These are phyloP conservation scores for Leptonema lineaticorne DNA, from an alignment of 1,140 invertebrate species.

Conservation along the genomic window DNA sequence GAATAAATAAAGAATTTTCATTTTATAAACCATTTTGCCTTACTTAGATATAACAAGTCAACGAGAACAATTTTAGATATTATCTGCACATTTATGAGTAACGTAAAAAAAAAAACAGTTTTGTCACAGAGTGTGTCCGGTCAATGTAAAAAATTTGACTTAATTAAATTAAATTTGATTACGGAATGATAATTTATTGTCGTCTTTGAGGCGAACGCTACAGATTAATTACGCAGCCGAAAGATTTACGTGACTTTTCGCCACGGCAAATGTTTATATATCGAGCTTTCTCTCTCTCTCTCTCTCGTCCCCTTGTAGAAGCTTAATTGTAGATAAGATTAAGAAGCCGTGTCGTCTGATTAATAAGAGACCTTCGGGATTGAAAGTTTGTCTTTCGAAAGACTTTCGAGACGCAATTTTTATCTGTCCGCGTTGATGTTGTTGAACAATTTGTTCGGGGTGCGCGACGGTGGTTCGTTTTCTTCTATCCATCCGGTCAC, in stretches of 20 bases:
- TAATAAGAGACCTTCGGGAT: neutral
- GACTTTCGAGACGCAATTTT: neutral
- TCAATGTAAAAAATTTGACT: no score
- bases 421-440: slow-evolving; percentile 6
- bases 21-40: no score
- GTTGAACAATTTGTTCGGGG: slow-evolving; percentile 2
- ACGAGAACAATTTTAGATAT: no score
- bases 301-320: no score
- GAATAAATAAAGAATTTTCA: no score
- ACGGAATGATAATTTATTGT: neutral
- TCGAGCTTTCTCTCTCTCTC: no score
- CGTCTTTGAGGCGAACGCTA: neutral
- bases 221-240: neutral
- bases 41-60: no score
- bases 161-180: no score
- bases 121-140: no score
- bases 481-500: neutral
- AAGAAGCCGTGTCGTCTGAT: slow-evolving; percentile 5
- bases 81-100: no score
- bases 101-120: no score
- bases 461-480: no score
- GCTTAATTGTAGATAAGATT: slow-evolving; percentile 10
- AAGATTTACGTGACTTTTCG: slow-evolving; percentile 16
- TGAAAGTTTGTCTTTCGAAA: neutral
- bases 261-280: slow-evolving; percentile 1